Conservation (phyloP, 64 coral and sea anemone genomes). For the Astreopora myriophthalma region DNA sequence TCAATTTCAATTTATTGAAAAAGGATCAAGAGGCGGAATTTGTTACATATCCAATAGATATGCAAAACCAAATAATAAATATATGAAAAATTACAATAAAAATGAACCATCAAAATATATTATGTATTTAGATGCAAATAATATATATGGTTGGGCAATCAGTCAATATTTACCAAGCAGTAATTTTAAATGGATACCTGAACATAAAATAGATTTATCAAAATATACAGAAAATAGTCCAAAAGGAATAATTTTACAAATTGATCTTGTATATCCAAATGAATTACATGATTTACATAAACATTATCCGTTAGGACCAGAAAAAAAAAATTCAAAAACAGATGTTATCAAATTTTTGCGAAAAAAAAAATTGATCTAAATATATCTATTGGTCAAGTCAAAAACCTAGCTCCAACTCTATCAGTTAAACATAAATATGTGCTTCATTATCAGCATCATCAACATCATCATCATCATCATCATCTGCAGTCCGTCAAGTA, state of each 20-base stretch:
- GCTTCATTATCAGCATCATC: background rate
- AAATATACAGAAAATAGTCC: background rate
- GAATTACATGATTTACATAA: background rate
- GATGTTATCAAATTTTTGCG: constrained; percentile 11
- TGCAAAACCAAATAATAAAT: too few species aligned
- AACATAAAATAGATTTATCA: background rate
- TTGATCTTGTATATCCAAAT: background rate
- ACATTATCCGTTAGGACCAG: background rate
- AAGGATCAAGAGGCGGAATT: background rate
- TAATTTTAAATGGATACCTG: background rate
- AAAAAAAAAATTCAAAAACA: background rate
- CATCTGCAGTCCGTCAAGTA: too few species aligned
- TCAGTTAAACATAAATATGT: background rate
- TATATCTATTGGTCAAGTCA: background rate
- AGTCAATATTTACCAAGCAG: background rate
- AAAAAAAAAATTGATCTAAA: background rate
- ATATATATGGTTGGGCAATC: constrained; percentile 19
- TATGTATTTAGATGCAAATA: constrained; percentile 13
- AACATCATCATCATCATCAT: background rate
- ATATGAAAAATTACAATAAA: background rate
- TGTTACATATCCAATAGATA: too few species aligned
- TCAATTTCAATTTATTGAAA: background rate
- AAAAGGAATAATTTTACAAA: background rate
- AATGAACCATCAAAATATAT: background rate
- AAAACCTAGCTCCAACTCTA: background rate